Evolutionary conservation across 1,140 invertebrate genomes (phyloP), one percentile per base, ranked within the genome.

Genomic region (Druon quercuslanigerum): DNA sequence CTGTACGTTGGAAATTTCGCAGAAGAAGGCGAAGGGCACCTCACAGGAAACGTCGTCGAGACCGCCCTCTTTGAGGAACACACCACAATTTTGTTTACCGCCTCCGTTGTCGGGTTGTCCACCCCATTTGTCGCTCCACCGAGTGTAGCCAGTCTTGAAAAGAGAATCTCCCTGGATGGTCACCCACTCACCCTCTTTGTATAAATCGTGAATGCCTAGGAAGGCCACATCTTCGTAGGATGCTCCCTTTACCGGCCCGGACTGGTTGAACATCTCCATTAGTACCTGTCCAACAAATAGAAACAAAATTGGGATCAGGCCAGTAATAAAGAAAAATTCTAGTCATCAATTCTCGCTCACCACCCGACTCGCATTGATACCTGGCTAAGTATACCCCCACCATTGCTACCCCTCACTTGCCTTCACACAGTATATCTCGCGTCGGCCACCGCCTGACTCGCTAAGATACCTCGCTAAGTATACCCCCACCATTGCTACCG

Each of bases 151-250:
- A 12, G 88, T 87, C 74, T 88, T 89, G 50, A 81, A 85, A 25
- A 92, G 51, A n/a, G 89, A 87, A 25, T 92, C 88, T 7, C 89
- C 90, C 2, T 87, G 81, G 46, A 91, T 83, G 11, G 90, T 90
- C 6, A 90, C 87, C 88, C 88, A 90, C 13, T 90, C 88, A 40
- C 87, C 87, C 74, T 91, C 88, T 46, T 78, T 80, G 76, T 89
- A 91, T 25, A 91, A 79, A 75, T 91, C 90, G 73, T 92, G 90
- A 70, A 89, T 85, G 2, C 89, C 90, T 12, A 92, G 75, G n/a
- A 83, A 89, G 1, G 89, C 89, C 33, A 87, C 78, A 16, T 87
- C 75, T 1, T 74, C 50, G 56, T 87, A 86, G 1, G 75, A 75
- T 13, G 85, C 85, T 16, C 85, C 87, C 66, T 83, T 90, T 25